Conservation (phyloP, 2,797 vertebrate species). For the Halcyon badia region DNA sequence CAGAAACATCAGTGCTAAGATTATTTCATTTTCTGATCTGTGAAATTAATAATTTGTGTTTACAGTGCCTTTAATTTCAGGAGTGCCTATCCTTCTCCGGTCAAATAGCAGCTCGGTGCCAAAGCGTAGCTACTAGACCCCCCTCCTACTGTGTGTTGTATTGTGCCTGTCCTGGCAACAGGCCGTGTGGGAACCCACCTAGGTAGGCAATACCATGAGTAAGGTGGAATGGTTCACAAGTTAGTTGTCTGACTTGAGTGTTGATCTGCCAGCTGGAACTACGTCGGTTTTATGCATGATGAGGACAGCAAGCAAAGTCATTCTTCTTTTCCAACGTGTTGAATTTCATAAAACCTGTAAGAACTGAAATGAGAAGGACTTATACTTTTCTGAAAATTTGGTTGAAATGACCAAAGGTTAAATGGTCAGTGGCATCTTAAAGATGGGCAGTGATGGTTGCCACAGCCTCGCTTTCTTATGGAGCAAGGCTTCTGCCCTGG, state of each 20-base stretch:
- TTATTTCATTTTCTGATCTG: not conserved
- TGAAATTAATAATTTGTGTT: not conserved
- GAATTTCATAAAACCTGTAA: not conserved
- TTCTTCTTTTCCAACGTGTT: not conserved
- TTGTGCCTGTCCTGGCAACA: not conserved
- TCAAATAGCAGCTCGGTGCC: not conserved
- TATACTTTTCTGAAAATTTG: not conserved
- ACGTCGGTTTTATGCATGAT: not conserved
- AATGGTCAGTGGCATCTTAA: not conserved
- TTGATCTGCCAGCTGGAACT: not conserved
- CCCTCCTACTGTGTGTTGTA: accelerated
- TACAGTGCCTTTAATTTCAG: not conserved
- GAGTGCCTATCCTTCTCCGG: not conserved
- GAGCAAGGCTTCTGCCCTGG: not conserved
- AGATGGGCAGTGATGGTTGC: accelerated
- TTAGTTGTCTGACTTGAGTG: not conserved
- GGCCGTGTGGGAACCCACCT: not conserved
- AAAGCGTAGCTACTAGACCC: accelerated
- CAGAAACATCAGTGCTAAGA: not conserved
- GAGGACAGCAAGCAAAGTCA: not conserved
- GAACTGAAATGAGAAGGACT: not conserved
- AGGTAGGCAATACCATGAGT: accelerated
- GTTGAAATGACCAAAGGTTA: not conserved
- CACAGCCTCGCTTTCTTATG: not conserved
- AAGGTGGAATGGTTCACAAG: not conserved